Base-by-base conservation (phyloP, 1,140 invertebrate species). In the Antheraea pernyi region DNA sequence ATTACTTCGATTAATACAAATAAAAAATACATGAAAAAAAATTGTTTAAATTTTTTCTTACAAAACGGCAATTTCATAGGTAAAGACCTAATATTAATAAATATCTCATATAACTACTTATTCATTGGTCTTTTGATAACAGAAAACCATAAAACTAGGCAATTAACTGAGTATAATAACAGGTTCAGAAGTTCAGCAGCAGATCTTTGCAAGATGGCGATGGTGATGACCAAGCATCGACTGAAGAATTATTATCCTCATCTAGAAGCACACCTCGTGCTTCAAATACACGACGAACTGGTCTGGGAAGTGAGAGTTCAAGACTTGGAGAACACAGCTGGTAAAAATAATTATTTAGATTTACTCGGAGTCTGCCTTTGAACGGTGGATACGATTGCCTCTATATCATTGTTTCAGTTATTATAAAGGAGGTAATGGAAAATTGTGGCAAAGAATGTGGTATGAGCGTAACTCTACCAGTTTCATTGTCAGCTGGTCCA, bases 231-330 rank as follows among this genome's bases (percentile, higher is more conserved):
- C n/a, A 80, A 87, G 70, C 69, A 78, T 16, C 68, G 72, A 16
- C 75, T 93, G 67, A 71, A 69, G 10, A 39, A 70, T 7, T 30
- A 53, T 48, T 19, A 65, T 9, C 70, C 70, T 18, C 60, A 70
- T 3, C 18, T 81, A 18, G 22, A 67, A 11, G 80, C 81, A 19
- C 80, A 71, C 30, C 84, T 94, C 58, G 71, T 95, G 46, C 85
- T 94, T 65, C 94, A 94, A 77, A 93, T 95, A 64, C 94, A 95
- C 82, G 94, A 95, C 87, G 94, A 95, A 81, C 82, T 95, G 19
- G 80, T 95, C 16, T 93, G 94, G 90, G 94, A 95, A 76, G 88
- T 94, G 39, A 59, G 22, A 7, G 65, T 77, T 3, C 53, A 68
- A 0, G 37, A 87, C 16, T 22, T 91, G 67, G 16, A 69, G 0